A percentile compares a stretch with the other conserved stretches of the same genome.
phyloP scores from a whole-genome alignment of 2,113 vertebrate genomes.

The Cyanistes caeruleus region DNA sequence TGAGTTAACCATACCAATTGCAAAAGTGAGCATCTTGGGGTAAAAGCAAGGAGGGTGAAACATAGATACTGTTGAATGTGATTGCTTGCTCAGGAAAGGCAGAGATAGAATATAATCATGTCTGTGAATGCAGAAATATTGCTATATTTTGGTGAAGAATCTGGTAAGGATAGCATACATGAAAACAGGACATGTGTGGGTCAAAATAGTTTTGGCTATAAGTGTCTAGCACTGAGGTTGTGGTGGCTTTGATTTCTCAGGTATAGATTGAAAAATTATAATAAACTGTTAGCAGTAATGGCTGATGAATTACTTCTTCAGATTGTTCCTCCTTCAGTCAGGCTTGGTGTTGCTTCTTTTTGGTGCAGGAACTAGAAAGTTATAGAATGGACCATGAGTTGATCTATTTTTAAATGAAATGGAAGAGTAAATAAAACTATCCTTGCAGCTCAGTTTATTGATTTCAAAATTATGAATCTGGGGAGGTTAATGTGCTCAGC shows the following conservation, averaged over 20 bases:
- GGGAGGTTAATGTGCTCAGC: not conserved
- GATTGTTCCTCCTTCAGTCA: not conserved
- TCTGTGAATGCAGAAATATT: not conserved
- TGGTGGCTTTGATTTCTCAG: not conserved
- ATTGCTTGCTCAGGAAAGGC: not conserved
- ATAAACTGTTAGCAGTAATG: not conserved
- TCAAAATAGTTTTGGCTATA: not conserved
- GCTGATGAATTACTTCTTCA: not conserved
- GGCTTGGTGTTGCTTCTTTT: not conserved
- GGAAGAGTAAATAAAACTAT: not conserved
- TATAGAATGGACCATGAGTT: not conserved
- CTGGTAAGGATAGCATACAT: not conserved
- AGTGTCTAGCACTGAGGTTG: not conserved
- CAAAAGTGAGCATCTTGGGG: not conserved
- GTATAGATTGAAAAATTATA: not conserved
- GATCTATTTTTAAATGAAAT: not conserved
- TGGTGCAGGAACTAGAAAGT: not conserved
- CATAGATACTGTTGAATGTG: not conserved
- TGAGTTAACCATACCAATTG: not conserved
- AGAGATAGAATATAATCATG: not conserved
- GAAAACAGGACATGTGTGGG: not conserved
- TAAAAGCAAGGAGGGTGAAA: not conserved
- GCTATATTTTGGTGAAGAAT: not conserved
- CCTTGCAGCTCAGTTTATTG: not conserved
- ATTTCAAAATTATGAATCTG: not conserved